These are phyloP conservation scores for Thalassophryne amazonica DNA, from an alignment of 2,797 vertebrate species.

Conservation along the genomic window DNA sequence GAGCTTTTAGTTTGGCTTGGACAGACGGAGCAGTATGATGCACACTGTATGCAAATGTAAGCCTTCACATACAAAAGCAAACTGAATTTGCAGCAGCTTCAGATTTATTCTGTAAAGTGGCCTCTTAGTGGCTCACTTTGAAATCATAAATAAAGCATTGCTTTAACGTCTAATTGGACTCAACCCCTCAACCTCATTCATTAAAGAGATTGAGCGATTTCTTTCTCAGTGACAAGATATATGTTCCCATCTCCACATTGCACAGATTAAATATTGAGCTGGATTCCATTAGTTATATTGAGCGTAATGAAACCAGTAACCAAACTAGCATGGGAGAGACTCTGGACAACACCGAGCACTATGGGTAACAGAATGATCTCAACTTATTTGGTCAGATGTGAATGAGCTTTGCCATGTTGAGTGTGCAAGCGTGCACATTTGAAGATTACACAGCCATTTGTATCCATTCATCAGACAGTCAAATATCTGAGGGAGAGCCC, in stretches of 20 bases:
- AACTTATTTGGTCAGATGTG: too few relatives aligned
- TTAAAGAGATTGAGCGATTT: constrained; percentile 84
- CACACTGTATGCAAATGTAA: constrained; percentile 49
- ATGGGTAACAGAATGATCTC: too few relatives aligned
- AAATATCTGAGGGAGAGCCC: too few relatives aligned
- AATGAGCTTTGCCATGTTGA: too few relatives aligned
- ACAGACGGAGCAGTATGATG: too few relatives aligned
- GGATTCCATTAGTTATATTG: constrained; percentile 80
- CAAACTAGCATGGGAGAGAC: constrained; percentile 62
- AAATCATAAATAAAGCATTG: constrained; percentile 86
- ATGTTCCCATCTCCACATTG: constrained; percentile 79
- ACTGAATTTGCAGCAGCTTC: constrained; percentile 47
- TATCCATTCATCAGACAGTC: too few relatives aligned
- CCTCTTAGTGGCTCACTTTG: constrained; percentile 78
- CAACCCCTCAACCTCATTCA: constrained; percentile 78
- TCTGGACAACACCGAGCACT: too few relatives aligned
- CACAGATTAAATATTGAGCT: constrained; percentile 81
- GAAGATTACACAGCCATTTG: too few relatives aligned
- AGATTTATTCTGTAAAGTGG: constrained; percentile 78
- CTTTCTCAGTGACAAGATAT: constrained; percentile 81
- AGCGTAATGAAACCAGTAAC: constrained; percentile 75
- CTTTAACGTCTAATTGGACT: constrained; percentile 77
- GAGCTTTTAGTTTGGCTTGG: constrained; percentile 21
- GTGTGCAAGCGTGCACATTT: too few relatives aligned
- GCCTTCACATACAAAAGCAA: constrained; percentile 50